Evolutionary conservation across 2,797 vertebrate species (phyloP), one percentile per base, ranked within the genome.

Genomic region (Semaprochilodus insignis): DNA sequence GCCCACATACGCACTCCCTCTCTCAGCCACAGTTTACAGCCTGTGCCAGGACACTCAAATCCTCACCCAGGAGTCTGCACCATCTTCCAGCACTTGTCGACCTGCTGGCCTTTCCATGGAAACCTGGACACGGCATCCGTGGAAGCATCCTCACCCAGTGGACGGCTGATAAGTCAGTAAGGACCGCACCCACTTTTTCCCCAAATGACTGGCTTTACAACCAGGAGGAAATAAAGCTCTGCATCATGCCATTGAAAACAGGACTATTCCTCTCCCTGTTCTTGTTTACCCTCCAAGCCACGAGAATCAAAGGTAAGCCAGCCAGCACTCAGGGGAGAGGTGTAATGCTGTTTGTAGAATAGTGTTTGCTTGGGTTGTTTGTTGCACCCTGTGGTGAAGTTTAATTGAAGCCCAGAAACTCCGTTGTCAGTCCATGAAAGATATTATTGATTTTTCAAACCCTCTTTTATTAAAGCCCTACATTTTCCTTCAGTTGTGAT

Each of bases 251-350:
- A 94, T 91, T 95, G 91, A 96, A 95, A 93, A 94, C 78, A 80
- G 96, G 95, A 96, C 91, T 96, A 80, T 91, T 95, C 91, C 82
- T 98, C 90, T 85, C 95, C 85, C 89, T 97, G 90, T 92, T 96
- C 91, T 94, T 97, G 88, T 94, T 97, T 93, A 93, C 92, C 85
- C 93, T 97, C 73, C 96, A 97, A 92, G 92, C 95, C 91, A 95
- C 93, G 91, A 94, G 90, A 94, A 95, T 88, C 88, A 95, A 94
- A 97, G 97, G 97, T 99, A 96, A 96, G 71, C 91, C 85, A 57
- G 48, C 91, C 85, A 52, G 40, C 51, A 62, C 78, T 82, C 59
- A 27, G n/a, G 51, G 25, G 17, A 25, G 78, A 55, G 40, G 52
- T 23, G 52, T 71, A 72, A 77, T 74, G 73, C 63, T 83, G 76